Conservation (phyloP, 2,113 vertebrate species). For the Tor tambroides region DNA sequence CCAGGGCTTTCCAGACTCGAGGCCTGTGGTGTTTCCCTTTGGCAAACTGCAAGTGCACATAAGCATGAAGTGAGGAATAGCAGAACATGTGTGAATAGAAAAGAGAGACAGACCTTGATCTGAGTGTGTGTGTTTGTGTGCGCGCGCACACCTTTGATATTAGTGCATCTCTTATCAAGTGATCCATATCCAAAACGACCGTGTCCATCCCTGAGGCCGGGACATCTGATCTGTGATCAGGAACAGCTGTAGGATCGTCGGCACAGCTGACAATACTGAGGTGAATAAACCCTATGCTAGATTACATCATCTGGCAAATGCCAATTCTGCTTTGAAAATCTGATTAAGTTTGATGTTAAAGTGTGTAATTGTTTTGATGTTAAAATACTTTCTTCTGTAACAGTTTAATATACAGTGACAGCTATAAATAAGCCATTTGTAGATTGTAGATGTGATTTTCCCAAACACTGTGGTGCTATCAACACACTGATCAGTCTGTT, state of each 20-base stretch:
- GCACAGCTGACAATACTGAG: background rate
- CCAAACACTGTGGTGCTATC: background rate
- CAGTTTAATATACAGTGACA: background rate
- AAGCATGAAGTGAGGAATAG: too few species aligned
- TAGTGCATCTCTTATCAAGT: too few species aligned
- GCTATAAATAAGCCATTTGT: background rate
- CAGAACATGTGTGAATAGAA: too few species aligned
- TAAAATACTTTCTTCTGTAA: background rate
- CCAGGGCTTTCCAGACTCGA: too few species aligned
- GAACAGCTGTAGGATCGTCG: background rate
- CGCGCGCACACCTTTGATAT: too few species aligned
- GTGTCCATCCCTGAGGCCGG: background rate
- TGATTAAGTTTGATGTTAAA: background rate
- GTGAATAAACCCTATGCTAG: background rate
- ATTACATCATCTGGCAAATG: background rate
- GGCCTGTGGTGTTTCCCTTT: too few species aligned
- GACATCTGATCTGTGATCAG: slow-evolving; percentile 19
- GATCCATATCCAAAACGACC: too few species aligned
- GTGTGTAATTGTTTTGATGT: background rate
- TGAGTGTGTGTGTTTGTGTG: too few species aligned
- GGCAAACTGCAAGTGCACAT: too few species aligned
- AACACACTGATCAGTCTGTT: background rate
- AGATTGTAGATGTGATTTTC: background rate
- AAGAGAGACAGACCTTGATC: too few species aligned
- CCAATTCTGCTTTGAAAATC: slow-evolving; percentile 7